Evolutionary conservation across 2,113 vertebrate genomes (phyloP).

Genomic region (cat (Felis catus)): DNA sequence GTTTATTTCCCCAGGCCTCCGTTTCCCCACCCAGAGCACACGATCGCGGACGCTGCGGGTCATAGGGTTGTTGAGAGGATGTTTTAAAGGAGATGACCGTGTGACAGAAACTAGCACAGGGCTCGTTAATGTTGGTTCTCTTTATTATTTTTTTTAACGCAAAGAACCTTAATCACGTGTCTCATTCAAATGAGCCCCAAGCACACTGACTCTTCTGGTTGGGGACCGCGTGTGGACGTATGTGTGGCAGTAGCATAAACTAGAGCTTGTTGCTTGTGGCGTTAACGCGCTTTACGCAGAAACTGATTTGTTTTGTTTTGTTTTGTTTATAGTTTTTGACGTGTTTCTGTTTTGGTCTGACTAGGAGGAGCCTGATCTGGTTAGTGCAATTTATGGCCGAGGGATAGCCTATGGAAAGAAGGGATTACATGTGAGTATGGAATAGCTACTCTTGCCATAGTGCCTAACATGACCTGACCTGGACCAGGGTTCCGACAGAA

Average conservation of each 20-base stretch:
- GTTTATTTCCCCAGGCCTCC: neutral
- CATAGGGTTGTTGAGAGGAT: neutral
- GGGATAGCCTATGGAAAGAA: conserved; percentile 98
- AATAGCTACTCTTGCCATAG: neutral
- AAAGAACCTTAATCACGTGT: neutral
- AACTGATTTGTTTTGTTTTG: conserved; percentile 59
- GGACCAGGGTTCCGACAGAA: neutral
- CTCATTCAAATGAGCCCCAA: neutral
- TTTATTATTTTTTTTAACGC: neutral
- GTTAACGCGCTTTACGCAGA: conserved; percentile 55
- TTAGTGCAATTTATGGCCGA: conserved; percentile 97
- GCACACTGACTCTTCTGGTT: neutral
- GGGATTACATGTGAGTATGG: conserved; percentile 93
- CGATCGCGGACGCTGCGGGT: neutral
- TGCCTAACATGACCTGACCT: neutral
- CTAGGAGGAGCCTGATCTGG: conserved; percentile 95
- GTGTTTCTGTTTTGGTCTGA: conserved; percentile 77
- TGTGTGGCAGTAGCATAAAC: neutral
- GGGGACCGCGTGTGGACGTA: neutral
- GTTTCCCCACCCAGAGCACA: neutral
- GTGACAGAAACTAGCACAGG: neutral
- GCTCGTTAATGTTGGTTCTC: neutral
- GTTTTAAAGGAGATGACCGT: neutral
- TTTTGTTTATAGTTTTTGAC: conserved; percentile 68
- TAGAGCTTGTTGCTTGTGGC: neutral